Conservation (phyloP, 2,113 vertebrate species). For the Narcine bancroftii region DNA sequence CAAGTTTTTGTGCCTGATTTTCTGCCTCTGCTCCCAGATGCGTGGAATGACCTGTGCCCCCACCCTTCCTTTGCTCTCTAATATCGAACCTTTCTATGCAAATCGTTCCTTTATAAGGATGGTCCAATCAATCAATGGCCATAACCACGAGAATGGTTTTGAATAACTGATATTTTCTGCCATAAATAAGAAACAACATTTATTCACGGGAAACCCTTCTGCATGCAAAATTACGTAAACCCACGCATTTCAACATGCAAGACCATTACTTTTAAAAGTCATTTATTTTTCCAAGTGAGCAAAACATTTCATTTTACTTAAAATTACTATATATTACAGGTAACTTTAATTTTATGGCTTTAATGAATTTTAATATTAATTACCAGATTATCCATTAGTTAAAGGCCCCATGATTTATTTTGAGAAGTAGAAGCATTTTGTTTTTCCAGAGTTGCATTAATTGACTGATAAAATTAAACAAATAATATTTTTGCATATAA, state of each 20-base stretch:
- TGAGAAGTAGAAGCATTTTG: background rate
- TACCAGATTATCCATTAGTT: background rate
- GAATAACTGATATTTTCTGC: background rate
- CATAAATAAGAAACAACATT: background rate
- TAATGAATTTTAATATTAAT: background rate
- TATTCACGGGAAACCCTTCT: background rate
- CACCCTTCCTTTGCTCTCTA: background rate
- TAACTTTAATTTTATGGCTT: background rate
- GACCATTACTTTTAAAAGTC: slow-evolving; percentile 41
- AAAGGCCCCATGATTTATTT: background rate
- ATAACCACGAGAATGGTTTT: background rate
- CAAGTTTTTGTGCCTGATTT: background rate
- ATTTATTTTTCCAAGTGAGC: background rate
- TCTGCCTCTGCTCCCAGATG: background rate
- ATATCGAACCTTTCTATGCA: background rate
- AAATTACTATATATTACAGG: background rate
- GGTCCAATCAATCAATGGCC: background rate
- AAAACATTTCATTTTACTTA: background rate
- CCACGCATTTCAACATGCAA: slow-evolving; percentile 38
- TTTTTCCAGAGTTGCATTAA: background rate
- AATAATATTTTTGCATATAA: background rate
- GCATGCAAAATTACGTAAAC: slow-evolving; percentile 39
- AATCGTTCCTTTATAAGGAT: slow-evolving; percentile 5
- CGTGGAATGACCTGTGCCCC: background rate
- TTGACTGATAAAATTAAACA: background rate